phyloP scores from a whole-genome alignment of 1,140 invertebrate genomes.

The Dysdera silvatica region DNA sequence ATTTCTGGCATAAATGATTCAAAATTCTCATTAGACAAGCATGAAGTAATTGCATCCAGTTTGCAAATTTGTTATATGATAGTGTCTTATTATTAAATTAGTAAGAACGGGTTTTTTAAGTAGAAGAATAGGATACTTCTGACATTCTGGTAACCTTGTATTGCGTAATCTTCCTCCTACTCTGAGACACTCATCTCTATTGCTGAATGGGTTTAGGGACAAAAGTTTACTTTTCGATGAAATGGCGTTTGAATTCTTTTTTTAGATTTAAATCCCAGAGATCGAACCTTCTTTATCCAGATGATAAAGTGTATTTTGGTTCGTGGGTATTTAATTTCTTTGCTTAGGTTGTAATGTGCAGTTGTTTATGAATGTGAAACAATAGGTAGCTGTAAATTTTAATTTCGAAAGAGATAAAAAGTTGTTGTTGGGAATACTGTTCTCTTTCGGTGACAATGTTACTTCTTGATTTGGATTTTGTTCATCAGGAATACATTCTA shows the following conservation, averaged over 20 bases:
- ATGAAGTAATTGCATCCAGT: conserved; percentile 36
- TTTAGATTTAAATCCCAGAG: background rate
- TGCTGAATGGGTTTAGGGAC: background rate
- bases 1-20: conserved; percentile 14
- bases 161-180: conserved; percentile 9
- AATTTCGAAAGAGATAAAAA: conserved; percentile 1
- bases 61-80: conserved; percentile 39
- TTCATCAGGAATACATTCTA: too few relatives aligned
- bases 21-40: conserved; percentile 18
- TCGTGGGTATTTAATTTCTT: background rate
- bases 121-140: conserved; percentile 9
- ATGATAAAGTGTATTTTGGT: background rate
- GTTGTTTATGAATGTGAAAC: conserved; percentile 3
- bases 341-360: background rate
- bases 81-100: conserved; percentile 37
- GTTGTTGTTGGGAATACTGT: conserved; percentile 1
- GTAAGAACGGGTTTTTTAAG: conserved; percentile 32
- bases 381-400: background rate
- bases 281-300: background rate
- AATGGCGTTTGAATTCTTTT: background rate
- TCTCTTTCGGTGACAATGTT: background rate
- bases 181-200: background rate
- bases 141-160: conserved; percentile 5
- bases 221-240: conserved; percentile 1
- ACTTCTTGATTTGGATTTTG: background rate